phyloP scores from a whole-genome alignment of 1,140 invertebrate genomes.

The Geopemphigus sp. region DNA sequence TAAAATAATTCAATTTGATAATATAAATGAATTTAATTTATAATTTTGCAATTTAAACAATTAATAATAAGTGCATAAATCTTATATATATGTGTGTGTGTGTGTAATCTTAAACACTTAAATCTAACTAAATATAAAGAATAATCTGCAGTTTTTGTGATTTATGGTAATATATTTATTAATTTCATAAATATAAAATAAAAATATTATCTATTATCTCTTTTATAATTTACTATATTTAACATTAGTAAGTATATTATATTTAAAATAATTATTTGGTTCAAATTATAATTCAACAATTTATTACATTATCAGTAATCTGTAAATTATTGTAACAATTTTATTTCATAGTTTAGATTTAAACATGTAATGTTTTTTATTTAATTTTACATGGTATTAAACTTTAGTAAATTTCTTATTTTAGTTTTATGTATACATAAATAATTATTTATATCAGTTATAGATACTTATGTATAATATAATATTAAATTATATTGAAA shows the following conservation, averaged over 20 bases:
- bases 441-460: too few relatives aligned
- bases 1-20: conserved; percentile 34
- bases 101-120: neutral
- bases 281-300: neutral
- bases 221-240: conserved; percentile 10
- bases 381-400: too few relatives aligned
- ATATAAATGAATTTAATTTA: conserved; percentile 16
- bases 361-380: too few relatives aligned
- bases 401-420: too few relatives aligned
- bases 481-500: too few relatives aligned
- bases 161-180: neutral
- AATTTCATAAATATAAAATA: neutral
- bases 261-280: conserved; percentile 11
- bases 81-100: neutral
- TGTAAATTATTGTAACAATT: too few relatives aligned
- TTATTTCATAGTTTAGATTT: too few relatives aligned
- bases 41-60: conserved; percentile 36
- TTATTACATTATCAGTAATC: too few relatives aligned
- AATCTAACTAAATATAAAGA: conserved; percentile 2
- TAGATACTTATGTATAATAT: too few relatives aligned
- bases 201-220: neutral
- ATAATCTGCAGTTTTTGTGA: conserved; percentile 1
- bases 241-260: conserved; percentile 8
- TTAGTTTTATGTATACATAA: too few relatives aligned
- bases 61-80: conserved; percentile 8